Conservation (phyloP, 1,140 invertebrate species). For the Leucophenga varia region DNA sequence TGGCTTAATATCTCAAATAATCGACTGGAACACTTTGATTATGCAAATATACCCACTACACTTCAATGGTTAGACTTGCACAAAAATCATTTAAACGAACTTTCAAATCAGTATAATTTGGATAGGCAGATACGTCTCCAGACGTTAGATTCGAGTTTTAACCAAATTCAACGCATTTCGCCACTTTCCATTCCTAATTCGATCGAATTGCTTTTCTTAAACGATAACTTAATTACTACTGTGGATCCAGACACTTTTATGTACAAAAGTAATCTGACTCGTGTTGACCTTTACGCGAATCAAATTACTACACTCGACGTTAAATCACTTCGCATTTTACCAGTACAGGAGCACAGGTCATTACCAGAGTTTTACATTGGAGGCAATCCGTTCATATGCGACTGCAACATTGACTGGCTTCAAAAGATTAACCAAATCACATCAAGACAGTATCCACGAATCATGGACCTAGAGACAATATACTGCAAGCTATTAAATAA, state of each 20-base stretch:
- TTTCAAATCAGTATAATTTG: conserved; percentile 75
- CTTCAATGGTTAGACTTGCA: conserved; percentile 89
- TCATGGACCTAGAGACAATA: conserved; percentile 89
- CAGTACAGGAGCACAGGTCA: conserved; percentile 66
- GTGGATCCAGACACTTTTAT: conserved; percentile 82
- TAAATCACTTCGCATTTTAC: conserved; percentile 72
- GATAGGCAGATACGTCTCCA: conserved; percentile 70
- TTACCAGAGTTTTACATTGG: conserved; percentile 85
- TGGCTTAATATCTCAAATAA: conserved; percentile 93
- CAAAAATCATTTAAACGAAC: conserved; percentile 80
- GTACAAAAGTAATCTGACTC: conserved; percentile 77
- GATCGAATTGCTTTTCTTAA: conserved; percentile 77
- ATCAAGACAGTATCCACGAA: conserved; percentile 77
- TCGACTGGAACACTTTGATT: conserved; percentile 87
- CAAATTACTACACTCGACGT: conserved; percentile 80
- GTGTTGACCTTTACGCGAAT: conserved; percentile 84
- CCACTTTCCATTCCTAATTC: conserved; percentile 72
- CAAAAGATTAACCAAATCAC: conserved; percentile 78
- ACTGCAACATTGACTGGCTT: conserved; percentile 87
- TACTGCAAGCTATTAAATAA: conserved; percentile 88
- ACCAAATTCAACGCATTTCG: conserved; percentile 72
- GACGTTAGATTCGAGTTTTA: conserved; percentile 80
- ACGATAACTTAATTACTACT: conserved; percentile 77
- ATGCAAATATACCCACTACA: conserved; percentile 76
- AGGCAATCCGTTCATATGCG: conserved; percentile 83